phyloP scores from a whole-genome alignment of 2,113 vertebrate genomes.

The Phoenicopterus ruber region DNA sequence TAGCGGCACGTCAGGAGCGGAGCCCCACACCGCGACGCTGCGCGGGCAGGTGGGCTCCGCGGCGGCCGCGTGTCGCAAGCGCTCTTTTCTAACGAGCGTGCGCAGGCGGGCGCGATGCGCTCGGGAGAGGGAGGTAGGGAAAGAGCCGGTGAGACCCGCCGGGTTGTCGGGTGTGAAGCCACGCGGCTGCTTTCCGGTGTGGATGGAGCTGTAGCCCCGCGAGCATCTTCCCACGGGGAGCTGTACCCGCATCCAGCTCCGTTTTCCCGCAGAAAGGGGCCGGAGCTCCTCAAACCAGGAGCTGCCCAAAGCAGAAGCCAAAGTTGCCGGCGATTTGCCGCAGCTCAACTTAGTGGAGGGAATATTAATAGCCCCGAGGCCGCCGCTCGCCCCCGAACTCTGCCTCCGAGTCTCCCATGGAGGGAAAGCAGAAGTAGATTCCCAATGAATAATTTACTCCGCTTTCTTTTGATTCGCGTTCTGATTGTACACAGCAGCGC shows the following conservation, averaged over 20 bases:
- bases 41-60: neutral
- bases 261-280: rapidly evolving
- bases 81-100: rapidly evolving
- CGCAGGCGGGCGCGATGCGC: neutral
- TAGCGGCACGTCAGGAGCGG: neutral
- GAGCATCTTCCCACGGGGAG: rapidly evolving
- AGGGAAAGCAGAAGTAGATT: neutral
- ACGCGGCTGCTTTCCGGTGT: rapidly evolving
- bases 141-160: rapidly evolving
- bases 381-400: neutral
- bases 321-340: rapidly evolving
- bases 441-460: neutral
- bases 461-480: neutral
- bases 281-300: neutral
- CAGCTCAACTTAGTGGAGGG: neutral
- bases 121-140: rapidly evolving
- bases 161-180: neutral
- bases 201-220: rapidly evolving
- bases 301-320: neutral
- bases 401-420: neutral
- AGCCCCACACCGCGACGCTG: rapidly evolving
- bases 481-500: neutral
- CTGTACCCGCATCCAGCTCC: rapidly evolving
- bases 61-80: rapidly evolving
- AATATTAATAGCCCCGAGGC: neutral